These are phyloP conservation scores for Ephestia elutella DNA, from an alignment of 1,140 invertebrate genomes.

Conservation along the genomic window DNA sequence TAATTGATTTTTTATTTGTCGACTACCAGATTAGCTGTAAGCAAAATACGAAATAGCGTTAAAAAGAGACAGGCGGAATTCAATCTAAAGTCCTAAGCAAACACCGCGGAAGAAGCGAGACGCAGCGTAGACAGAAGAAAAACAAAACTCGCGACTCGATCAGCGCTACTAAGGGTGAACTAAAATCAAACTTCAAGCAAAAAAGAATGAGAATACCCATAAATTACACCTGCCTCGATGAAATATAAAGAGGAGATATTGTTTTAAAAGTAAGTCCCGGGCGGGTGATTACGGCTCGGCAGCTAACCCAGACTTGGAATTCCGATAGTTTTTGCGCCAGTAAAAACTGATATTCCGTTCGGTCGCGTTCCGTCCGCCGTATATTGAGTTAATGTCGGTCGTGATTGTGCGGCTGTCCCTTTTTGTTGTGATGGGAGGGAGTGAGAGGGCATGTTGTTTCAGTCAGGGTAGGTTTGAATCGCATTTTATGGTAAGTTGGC, in stretches of 20 bases:
- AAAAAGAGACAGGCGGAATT: conserved; percentile 42
- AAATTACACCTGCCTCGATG: conserved; percentile 61
- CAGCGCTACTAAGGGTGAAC: conserved; percentile 39
- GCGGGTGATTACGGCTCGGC: conserved; percentile 54
- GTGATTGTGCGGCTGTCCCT: conserved; percentile 53
- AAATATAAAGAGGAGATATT: conserved; percentile 62
- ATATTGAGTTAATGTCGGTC: conserved; percentile 66
- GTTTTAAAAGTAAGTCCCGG: conserved; percentile 62
- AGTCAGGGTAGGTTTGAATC: conserved; percentile 55
- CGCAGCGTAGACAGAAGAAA: conserved; percentile 64
- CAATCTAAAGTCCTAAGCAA: conserved; percentile 64
- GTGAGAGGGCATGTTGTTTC: conserved; percentile 47
- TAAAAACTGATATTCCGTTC: conserved; percentile 70
- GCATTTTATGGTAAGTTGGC: conserved; percentile 66
- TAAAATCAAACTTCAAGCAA: conserved; percentile 49
- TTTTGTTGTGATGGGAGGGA: conserved; percentile 28
- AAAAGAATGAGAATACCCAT: conserved; percentile 46
- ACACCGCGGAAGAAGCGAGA: conserved; percentile 52
- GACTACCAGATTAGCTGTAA: conserved; percentile 36
- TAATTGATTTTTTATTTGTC: conserved; percentile 51
- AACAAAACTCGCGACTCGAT: conserved; percentile 58
- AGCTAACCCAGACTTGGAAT: conserved; percentile 56
- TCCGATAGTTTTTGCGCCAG: conserved; percentile 70
- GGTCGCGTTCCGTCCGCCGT: conserved; percentile 51
- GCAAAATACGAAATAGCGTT: conserved; percentile 32